A percentile compares a stretch with the other conserved stretches of the same genome.
Evolutionary conservation across 2,888 invertebrate genomes (phyloP).

Genomic region (Drosophila paramelanica): DNA sequence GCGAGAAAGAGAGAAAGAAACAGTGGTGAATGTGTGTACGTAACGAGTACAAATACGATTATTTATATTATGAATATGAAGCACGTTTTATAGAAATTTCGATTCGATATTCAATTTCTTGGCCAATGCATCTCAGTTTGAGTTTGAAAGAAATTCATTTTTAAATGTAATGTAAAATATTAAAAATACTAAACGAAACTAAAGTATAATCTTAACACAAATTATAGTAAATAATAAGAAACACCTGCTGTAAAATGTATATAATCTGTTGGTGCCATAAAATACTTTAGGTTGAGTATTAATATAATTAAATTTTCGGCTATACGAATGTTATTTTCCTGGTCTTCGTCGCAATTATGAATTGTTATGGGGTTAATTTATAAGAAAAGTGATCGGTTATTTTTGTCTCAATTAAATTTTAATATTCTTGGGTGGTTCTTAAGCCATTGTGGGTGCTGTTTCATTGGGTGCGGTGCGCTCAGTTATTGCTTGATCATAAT

Average conservation of each 20-base stretch:
- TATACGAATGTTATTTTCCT: constrained; percentile 13
- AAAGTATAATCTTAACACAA: constrained; percentile 14
- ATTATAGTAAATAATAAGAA: constrained; percentile 1
- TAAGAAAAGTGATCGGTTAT: constrained; percentile 37
- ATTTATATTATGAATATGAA: constrained; percentile 46
- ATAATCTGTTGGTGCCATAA: constrained; percentile 30
- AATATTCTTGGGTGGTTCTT: constrained; percentile 24
- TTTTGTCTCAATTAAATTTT: constrained; percentile 5
- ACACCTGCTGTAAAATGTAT: constrained; percentile 42
- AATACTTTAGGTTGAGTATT: constrained; percentile 15
- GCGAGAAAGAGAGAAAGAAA: constrained; percentile 66
- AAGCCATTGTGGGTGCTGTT: constrained; percentile 45
- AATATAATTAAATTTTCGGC: constrained; percentile 10
- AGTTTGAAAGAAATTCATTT: constrained; percentile 82
- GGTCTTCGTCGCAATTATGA: constrained; percentile 7
- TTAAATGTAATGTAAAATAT: constrained; percentile 67
- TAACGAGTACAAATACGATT: constrained; percentile 28
- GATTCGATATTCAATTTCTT: constrained; percentile 32
- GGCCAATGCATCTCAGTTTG: constrained; percentile 78
- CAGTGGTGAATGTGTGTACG: constrained; percentile 63
- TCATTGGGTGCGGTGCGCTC: constrained; percentile 63
- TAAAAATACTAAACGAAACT: constrained; percentile 9
- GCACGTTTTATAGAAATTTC: constrained; percentile 23
- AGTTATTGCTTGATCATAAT: constrained; percentile 39
- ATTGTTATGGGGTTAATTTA: constrained; percentile 29